Conservation (phyloP, 1,140 invertebrate species). For the Aphidius gifuensis region DNA sequence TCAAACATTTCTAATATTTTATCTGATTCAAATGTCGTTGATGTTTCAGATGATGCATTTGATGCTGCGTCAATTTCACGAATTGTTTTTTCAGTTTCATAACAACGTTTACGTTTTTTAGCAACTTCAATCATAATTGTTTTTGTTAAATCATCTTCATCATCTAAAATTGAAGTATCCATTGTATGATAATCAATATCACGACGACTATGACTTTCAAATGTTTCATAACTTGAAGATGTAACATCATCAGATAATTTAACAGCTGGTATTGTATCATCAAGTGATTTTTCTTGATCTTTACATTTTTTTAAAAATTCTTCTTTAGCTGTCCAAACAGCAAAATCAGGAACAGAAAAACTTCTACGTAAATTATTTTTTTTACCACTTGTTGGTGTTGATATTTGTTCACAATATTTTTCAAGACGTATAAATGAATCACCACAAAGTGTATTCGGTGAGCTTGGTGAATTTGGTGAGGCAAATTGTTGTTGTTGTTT, state of each 20-base stretch:
- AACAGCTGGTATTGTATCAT: not conserved
- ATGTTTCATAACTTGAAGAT: not conserved
- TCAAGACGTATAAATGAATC: slow-evolving; percentile 2
- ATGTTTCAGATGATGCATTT: not conserved
- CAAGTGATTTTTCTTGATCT: not conserved
- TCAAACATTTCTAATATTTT: not conserved
- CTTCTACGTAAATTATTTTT: slow-evolving; percentile 1
- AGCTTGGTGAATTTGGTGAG: not conserved
- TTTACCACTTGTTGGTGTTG: slow-evolving; percentile 5
- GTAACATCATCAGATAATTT: not conserved
- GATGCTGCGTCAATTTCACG: not conserved
- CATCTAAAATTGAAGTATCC: not conserved
- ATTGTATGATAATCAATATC: too few species aligned
- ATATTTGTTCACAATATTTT: not conserved
- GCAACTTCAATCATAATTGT: not conserved
- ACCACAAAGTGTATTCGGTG: not conserved
- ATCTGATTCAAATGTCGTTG: not conserved
- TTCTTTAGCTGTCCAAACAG: not conserved
- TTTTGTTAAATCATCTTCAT: not conserved
- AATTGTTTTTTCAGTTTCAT: slow-evolving; percentile 6
- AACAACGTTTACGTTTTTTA: slow-evolving; percentile 1
- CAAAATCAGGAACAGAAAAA: not conserved
- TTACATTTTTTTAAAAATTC: not conserved
- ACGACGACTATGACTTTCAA: not conserved
- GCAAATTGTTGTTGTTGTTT: not conserved